phyloP scores from a whole-genome alignment of 37 sponge, comb jelly and placozoan genomes.

The Spongia lamella region DNA sequence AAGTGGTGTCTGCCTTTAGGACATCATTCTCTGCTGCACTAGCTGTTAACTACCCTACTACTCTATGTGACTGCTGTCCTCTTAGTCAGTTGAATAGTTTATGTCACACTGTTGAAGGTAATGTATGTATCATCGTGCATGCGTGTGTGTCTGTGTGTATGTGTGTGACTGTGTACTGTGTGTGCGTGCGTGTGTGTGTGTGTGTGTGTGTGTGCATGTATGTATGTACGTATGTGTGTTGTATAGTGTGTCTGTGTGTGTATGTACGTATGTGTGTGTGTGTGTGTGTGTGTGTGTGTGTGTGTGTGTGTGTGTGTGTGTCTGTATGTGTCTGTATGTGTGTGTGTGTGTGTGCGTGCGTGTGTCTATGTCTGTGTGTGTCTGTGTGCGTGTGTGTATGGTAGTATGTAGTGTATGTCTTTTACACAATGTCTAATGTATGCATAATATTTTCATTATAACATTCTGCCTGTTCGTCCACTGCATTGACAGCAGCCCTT shows the following conservation, averaged over 20 bases:
- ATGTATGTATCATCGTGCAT: not conserved
- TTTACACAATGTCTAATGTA: no score
- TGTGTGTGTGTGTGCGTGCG: conserved; percentile 40
- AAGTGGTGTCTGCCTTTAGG: conserved; percentile 24
- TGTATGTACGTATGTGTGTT: not conserved
- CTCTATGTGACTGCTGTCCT: conserved; percentile 75
- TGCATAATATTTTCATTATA: no score
- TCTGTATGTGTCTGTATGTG: conserved; percentile 24
- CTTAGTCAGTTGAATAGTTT: conserved; percentile 63
- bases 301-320: not conserved
- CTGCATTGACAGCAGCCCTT: no score
- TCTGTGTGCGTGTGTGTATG: not conserved
- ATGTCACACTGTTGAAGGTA: conserved; percentile 69
- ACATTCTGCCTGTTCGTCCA: no score
- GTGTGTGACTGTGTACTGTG: not conserved
- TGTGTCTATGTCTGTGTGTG: no score
- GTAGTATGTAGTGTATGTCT: no score
- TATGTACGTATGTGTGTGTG: not conserved
- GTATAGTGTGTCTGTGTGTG: not conserved
- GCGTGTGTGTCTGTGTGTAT: no score
- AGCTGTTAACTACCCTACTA: not conserved
- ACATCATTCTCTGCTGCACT: not conserved
- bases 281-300: not conserved
- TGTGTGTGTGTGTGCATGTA: not conserved
- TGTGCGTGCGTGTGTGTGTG: not conserved